Conservation (phyloP, 2,888 invertebrate species). For the Chymomyza procnemis region DNA sequence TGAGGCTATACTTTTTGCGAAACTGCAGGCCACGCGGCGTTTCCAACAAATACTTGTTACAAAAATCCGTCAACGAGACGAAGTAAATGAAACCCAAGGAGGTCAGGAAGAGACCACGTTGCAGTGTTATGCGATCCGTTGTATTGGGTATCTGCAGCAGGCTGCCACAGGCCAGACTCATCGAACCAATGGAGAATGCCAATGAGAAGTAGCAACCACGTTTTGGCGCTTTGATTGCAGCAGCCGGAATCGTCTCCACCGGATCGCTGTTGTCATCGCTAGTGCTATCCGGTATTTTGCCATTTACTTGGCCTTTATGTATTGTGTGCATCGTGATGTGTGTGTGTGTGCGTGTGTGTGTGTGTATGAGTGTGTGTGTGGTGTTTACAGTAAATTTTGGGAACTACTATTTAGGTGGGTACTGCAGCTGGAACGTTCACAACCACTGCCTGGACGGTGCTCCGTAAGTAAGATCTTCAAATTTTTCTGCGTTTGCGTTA, state of each 20-base stretch:
- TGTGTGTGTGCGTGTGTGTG: too few species aligned
- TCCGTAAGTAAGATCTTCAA: neutral
- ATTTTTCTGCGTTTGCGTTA: neutral
- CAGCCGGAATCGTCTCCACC: neutral
- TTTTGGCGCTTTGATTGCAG: neutral
- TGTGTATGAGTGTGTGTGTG: too few species aligned
- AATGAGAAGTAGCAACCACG: conserved; percentile 76
- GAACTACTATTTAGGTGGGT: neutral
- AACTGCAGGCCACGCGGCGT: conserved; percentile 82
- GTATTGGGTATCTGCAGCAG: conserved; percentile 76
- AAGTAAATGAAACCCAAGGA: conserved; percentile 84
- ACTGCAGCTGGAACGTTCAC: neutral
- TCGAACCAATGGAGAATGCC: conserved; percentile 78
- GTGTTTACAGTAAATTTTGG: neutral
- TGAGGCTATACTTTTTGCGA: conserved; percentile 83
- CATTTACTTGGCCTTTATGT: conserved; percentile 1
- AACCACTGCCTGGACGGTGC: neutral
- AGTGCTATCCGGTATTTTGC: neutral
- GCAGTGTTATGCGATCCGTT: conserved; percentile 81
- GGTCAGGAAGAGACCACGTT: conserved; percentile 82
- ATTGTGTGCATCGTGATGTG: neutral
- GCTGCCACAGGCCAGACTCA: conserved; percentile 77
- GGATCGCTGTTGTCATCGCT: neutral
- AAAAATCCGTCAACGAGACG: conserved; percentile 83
- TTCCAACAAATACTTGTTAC: conserved; percentile 82